Evolutionary conservation across 2,113 vertebrate species (phyloP), one percentile per base, ranked within the genome.

Genomic region (Phyllostomus discolor): DNA sequence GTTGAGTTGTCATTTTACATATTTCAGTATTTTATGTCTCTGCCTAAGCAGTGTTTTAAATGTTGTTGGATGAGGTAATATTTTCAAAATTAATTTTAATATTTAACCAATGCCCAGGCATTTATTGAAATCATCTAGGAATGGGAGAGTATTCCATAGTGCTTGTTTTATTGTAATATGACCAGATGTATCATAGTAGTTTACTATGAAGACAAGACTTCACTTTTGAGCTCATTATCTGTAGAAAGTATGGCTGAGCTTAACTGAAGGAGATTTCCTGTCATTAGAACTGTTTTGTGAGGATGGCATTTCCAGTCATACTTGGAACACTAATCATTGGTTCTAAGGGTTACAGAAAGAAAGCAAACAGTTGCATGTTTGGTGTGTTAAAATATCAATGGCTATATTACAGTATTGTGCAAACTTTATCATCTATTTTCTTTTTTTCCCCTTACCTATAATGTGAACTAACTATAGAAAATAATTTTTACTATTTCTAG

Each of bases 1-100:
- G 82, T 97, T 93, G 20, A 95, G 64, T 97, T 97, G 96, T 96
- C 82, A 91, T 95, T 96, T 97, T 95, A 79, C 35, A 62, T 95
- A 91, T 91, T 95, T 96, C 52, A 94, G 0, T 90, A 78, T 96
- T 94, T 97, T 93, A 81, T 90, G 75, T 90, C 57, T 96, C 48
- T 94, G 78, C 70, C 72, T 79, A 92, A 97, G 52, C 33, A 91
- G 38, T 96, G 73, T 88, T 96, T 97, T 91, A 94, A 96, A 69
- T 97, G 88, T 94, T 94, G 88, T 46, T 95, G 76, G 82, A 59
- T 94, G 94, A 94, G 96, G 78, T 97, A 96, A 95, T 35, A 82
- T 88, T 91, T 80, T 28, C 50, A 91, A 88, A 93, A 86, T 72
- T 88, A 94, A 95, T 64, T 94, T 95, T 87, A 88, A 35, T 75